phyloP scores from a whole-genome alignment of 92 coral and sea anemone species.

The Bergia puertoricense region DNA sequence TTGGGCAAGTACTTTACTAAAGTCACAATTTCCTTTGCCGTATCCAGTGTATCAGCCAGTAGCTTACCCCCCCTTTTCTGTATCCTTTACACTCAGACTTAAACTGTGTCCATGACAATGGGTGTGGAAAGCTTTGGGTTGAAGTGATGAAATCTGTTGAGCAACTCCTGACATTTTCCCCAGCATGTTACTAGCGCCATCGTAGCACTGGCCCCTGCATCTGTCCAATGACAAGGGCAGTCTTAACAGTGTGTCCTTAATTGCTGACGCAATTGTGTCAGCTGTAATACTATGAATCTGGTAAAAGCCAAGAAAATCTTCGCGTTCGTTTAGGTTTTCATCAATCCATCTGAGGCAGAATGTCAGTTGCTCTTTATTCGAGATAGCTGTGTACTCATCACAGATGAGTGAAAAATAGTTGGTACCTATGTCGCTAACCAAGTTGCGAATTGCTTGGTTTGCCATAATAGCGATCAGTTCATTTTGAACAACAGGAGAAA shows the following conservation, averaged over 20 bases:
- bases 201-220: conserved; percentile 66
- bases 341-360: conserved; percentile 54
- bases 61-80: conserved; percentile 42
- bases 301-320: conserved; percentile 56
- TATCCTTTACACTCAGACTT: conserved; percentile 46
- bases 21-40: conserved; percentile 39
- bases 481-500: conserved; percentile 22
- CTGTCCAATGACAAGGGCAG: background rate
- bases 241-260: conserved; percentile 32
- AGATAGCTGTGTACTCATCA: conserved; percentile 22
- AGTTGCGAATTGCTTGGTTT: conserved; percentile 16
- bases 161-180: conserved; percentile 45
- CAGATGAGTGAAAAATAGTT: background rate
- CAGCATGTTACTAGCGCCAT: conserved; percentile 61
- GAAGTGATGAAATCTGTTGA: conserved; percentile 29
- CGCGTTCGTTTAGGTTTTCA: conserved; percentile 33
- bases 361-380: conserved; percentile 54
- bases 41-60: conserved; percentile 42
- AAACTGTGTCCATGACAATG: conserved; percentile 45
- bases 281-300: conserved; percentile 48
- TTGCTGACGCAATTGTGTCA: conserved; percentile 25
- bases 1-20: conserved; percentile 50
- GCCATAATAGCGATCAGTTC: conserved; percentile 44
- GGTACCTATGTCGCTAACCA: conserved; percentile 21
- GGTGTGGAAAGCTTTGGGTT: conserved; percentile 50